Evolutionary conservation across 2,888 invertebrate species (phyloP), one percentile per base, ranked within the genome.

Genomic region (Pomacea canaliculata): DNA sequence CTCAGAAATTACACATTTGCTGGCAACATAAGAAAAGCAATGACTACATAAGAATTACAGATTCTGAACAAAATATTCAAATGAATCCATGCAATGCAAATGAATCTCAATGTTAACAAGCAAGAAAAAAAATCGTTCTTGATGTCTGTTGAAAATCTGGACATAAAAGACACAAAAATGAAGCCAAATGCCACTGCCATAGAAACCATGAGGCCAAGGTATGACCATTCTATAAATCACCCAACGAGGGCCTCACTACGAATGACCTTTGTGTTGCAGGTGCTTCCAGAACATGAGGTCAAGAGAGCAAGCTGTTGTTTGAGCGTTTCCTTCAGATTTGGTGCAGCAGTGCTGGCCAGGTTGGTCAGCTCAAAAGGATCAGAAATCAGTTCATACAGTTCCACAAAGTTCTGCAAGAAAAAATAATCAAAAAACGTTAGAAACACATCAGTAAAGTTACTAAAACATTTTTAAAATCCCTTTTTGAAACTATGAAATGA

Each of bases 311-410:
- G 48, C 23, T 60, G 27, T 0, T 71, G 71, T 48, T 62, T 71
- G 46, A 71, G 23, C 46, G 71, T 19, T 1, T 68, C 70, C 49
- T 77, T 72, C 19, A 77, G 62, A 18, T 65, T 69, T 16, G 77
- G 65, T 0, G 70, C 68, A 23, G 79, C 76, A 19, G 76, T 69
- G 37, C 71, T 79, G 63, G 71, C 78, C 37, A 81, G 69, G 65
- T 81, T 81, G 19, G 67, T 77, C 56, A 81, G 65, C 62, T 81
- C 81, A 66, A 69, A 72, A 13, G 79, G 81, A 70, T 81, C 81
- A 27, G 75, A 67, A 7, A 62, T 73, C 56, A 81, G n/a, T 59
- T 79, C 79, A 65, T 81, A 81, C 56, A 79, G 70, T 63, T 81
- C 81, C 62, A 77, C 76, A 73, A 79, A 79, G 66, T 77, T 76